Percentiles rank a stretch among this genome's conserved stretches.
phyloP scores from a whole-genome alignment of 2,888 invertebrate species.

The Orthonychiurus folsomi region DNA sequence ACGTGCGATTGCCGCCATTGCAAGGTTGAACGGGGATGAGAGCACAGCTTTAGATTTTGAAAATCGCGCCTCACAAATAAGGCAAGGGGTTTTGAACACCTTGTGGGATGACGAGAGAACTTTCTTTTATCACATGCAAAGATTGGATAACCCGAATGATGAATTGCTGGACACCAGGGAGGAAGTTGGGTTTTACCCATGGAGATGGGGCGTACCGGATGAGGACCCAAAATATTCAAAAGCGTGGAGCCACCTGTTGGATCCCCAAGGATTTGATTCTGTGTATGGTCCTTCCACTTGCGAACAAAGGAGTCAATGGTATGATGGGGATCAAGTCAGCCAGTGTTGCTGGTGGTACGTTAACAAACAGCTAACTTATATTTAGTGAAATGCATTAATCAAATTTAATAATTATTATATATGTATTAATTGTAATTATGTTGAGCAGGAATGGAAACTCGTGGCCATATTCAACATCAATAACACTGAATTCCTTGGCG shows the following conservation, averaged over 20 bases:
- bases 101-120: conserved; percentile 35
- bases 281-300: conserved; percentile 34
- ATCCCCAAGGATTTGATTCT: conserved; percentile 31
- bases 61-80: conserved; percentile 21
- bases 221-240: conserved; percentile 18
- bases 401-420: background rate
- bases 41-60: conserved; percentile 23
- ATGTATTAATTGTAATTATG: background rate
- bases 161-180: conserved; percentile 33
- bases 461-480: conserved; percentile 36
- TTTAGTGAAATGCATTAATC: too few relatives aligned
- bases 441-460: conserved; percentile 36
- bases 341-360: conserved; percentile 39
- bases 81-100: conserved; percentile 20
- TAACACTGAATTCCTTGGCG: conserved; percentile 29
- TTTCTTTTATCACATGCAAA: conserved; percentile 35
- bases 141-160: conserved; percentile 32
- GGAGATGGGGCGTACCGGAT: conserved; percentile 30
- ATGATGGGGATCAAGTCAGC: conserved; percentile 36
- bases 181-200: conserved; percentile 38
- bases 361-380: too few relatives aligned
- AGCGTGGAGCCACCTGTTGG: conserved; percentile 33
- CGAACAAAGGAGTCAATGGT: conserved; percentile 32
- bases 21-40: conserved; percentile 24
- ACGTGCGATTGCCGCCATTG: conserved; percentile 33